A percentile compares a stretch with the other conserved stretches of the same genome.
These are phyloP conservation scores for Todus mexicanus DNA, from an alignment of 2,797 vertebrate genomes.

Conservation along the genomic window DNA sequence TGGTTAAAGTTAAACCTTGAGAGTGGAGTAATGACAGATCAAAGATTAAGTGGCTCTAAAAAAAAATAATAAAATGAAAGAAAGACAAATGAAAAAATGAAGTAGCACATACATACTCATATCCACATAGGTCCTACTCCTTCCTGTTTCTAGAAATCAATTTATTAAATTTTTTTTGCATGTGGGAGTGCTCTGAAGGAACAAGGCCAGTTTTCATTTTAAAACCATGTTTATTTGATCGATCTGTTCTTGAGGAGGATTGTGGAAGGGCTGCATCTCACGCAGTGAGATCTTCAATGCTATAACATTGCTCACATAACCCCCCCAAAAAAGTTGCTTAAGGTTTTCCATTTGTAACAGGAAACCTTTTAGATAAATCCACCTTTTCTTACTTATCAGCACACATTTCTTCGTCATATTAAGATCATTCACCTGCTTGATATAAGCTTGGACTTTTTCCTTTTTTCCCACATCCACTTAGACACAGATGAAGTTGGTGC, in stretches of 20 bases:
- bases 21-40: constrained; percentile 38
- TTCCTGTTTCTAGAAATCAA: constrained; percentile 9
- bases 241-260: background rate
- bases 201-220: background rate
- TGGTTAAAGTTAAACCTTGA: constrained; percentile 68
- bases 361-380: background rate
- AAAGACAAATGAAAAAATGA: background rate
- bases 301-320: background rate
- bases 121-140: background rate
- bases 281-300: accelerated
- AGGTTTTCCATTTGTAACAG: background rate
- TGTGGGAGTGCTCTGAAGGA: background rate
- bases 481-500: background rate
- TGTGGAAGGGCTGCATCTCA: background rate
- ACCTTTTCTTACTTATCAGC: background rate
- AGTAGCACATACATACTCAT: background rate
- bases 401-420: background rate
- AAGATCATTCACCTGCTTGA: background rate
- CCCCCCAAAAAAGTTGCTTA: background rate
- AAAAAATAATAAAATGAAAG: background rate
- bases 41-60: constrained; percentile 46
- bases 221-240: background rate
- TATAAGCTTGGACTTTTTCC: background rate
- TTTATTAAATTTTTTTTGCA: background rate
- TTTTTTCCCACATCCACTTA: background rate